Base-by-base conservation (phyloP, 2,797 vertebrate species). In the Neomorphus geoffroyi region DNA sequence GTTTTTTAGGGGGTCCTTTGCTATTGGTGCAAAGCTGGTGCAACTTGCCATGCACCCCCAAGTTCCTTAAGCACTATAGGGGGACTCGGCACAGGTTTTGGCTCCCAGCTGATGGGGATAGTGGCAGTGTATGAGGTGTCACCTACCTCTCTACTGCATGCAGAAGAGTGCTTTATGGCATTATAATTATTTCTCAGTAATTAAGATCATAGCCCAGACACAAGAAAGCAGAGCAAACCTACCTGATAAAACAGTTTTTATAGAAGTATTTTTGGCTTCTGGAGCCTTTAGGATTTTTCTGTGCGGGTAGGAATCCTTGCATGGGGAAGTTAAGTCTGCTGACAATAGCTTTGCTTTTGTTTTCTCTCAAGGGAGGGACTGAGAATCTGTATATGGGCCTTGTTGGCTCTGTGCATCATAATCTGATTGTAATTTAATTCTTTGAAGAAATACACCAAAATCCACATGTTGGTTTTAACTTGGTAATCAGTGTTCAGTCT, bases 71-170 rank as follows among this genome's bases (percentile, higher is more conserved):
- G 18, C 62, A 50, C 53, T 5, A 4, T 6, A n/a, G n/a, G 39
- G 61, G 61, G 30, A 69, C 35, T 28, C 0, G 0, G 10, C 18
- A 26, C 0, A 0, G 61, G 18, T 66, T 77, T 77, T 67, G 43
- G 43, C 60, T 87, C 35, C 39, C 8, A 35, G 33, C 19, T 46
- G 64, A 89, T 45, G 64, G 60, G 18, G 73, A 54, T 37, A 32
- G 19, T 26, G 50, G n/a, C 39, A 74, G 17, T 1, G 3, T 22
- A 27, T 13, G 27, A 65, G 28, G 43, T 65, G 53, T 18, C 57
- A 84, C 32, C 56, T 50, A 46, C 33, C 15, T 56, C 84, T 53
- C 72, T 1, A 5, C 22, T 4, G 7, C 26, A 9, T 30, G 41
- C 41, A 71, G 74, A 61, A 61, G 35, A 65, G 39, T 51, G 15